phyloP scores from a whole-genome alignment of 2,113 vertebrate genomes.

The Syngnathus scovelli region DNA sequence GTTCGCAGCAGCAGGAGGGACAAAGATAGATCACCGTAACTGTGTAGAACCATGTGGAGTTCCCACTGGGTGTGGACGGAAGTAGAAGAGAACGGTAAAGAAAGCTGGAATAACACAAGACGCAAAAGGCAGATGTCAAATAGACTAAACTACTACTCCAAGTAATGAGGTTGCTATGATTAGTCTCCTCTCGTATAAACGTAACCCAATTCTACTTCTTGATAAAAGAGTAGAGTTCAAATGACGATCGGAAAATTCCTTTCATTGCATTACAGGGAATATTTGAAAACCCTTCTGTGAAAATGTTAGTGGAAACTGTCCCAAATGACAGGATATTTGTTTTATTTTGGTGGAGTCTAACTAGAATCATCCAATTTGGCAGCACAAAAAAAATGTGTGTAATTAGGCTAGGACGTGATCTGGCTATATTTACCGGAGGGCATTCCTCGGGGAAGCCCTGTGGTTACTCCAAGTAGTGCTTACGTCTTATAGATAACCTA shows the following conservation, averaged over 20 bases:
- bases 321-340: slow-evolving; percentile 46
- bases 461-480: slow-evolving; percentile 23
- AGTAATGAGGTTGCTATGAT: slow-evolving; percentile 23
- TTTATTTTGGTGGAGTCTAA: slow-evolving; percentile 31
- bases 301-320: slow-evolving; percentile 25
- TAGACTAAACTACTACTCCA: slow-evolving; percentile 10
- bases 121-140: slow-evolving; percentile 38
- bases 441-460: slow-evolving; percentile 55
- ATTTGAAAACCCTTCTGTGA: slow-evolving; percentile 18
- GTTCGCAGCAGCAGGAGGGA: slow-evolving; percentile 20
- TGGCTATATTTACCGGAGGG: slow-evolving; percentile 20
- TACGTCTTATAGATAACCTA: slow-evolving; percentile 34
- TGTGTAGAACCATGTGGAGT: slow-evolving; percentile 36
- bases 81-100: slow-evolving; percentile 31
- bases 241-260: slow-evolving; percentile 15
- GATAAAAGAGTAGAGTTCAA: slow-evolving; percentile 15
- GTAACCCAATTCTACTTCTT: slow-evolving; percentile 30
- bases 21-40: slow-evolving; percentile 31
- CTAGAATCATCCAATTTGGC: slow-evolving; percentile 19
- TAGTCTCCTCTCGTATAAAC: slow-evolving; percentile 26
- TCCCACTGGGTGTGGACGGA: slow-evolving; percentile 25
- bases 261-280: slow-evolving; percentile 11
- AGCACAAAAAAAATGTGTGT: slow-evolving; percentile 21
- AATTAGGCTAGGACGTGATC: slow-evolving; percentile 30
- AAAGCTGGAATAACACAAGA: slow-evolving; percentile 40